Evolutionary conservation across 2,888 invertebrate species (phyloP), one percentile per base, ranked within the genome.

Genomic region (Xiphydria camelus): DNA sequence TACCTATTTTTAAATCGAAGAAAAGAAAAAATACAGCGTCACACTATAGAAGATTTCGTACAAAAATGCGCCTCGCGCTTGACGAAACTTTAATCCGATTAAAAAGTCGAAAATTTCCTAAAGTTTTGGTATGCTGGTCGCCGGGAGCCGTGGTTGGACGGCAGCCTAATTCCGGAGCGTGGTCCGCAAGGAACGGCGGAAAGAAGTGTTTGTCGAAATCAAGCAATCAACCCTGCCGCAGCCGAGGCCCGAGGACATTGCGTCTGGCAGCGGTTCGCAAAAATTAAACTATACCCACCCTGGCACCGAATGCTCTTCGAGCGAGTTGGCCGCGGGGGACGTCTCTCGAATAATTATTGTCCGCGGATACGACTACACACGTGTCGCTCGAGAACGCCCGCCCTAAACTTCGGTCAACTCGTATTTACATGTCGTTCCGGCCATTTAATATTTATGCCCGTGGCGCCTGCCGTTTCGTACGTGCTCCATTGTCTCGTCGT

Each of bases 391-490:
- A 29, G 31, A 9, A 18, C 18, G 10, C 32, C 18, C 37, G 18
- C 29, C 10, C 31, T 22, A 29, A 25, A 10, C 10, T 49, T 51
- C 59, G 61, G 52, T 55, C 55, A 38, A 6, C 10, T 57, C 54
- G 64, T 70, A 71, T 71, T 71, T 70, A 70, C 71, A 70, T 72
- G 66, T 68, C 62, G 66, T 68, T 70, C 66, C 60, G 59, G 59
- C 57, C 70, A 68, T 70, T 70, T 73, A 72, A 73, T 73, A 72
- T 73, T 70, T 71, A 70, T 70, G 65, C 62, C 57, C 51, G 45
- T 46, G 4, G 29, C 29, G 25, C 22, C 21, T 17, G 31, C 14
- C 7, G 31, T 42, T 41, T 43, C 31, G 51, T 55, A 54, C 56
- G 53, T 54, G 51, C 45, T 39, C 31, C 35, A 21, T 12, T n/a